Conservation (phyloP, 2,797 vertebrate species). For the Mormyrus proboscirostris region DNA sequence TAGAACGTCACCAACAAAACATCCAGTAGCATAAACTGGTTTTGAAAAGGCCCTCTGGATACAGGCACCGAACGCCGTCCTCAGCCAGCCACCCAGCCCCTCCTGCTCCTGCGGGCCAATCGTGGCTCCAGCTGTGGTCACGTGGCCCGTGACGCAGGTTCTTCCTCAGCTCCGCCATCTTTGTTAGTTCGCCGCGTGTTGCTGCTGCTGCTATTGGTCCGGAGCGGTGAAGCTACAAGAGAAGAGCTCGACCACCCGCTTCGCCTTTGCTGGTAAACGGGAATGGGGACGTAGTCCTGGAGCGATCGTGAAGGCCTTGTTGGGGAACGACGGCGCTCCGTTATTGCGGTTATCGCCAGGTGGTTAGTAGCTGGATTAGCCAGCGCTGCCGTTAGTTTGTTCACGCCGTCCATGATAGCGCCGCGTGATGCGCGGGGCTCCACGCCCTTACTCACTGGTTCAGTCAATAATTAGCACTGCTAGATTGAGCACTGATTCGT, state of each 20-base stretch:
- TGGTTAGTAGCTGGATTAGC: background rate
- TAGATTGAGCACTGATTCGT: background rate
- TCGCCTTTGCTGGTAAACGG: conserved; percentile 1
- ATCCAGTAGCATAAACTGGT: background rate
- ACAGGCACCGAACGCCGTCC: background rate
- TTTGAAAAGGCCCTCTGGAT: background rate
- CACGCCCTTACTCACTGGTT: background rate
- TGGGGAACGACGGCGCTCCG: background rate
- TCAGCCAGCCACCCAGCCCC: background rate
- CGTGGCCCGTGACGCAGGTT: conserved; percentile 48
- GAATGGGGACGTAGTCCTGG: background rate
- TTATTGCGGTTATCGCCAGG: background rate
- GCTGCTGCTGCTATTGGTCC: conserved; percentile 43
- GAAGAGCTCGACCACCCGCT: background rate
- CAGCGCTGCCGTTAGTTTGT: background rate
- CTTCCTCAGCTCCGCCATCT: conserved; percentile 52
- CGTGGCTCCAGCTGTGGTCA: conserved; percentile 17
- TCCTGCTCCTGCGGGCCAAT: background rate
- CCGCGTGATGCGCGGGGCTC: background rate
- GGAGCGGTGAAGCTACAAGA: conserved; percentile 42
- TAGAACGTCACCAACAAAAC: background rate
- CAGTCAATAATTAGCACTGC: background rate
- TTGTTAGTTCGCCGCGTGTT: conserved; percentile 50
- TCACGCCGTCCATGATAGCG: background rate
- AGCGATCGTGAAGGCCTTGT: background rate